These are phyloP conservation scores for Echinarachnius parma DNA, from an alignment of 53 echinoderm and acorn worm species.

Conservation along the genomic window DNA sequence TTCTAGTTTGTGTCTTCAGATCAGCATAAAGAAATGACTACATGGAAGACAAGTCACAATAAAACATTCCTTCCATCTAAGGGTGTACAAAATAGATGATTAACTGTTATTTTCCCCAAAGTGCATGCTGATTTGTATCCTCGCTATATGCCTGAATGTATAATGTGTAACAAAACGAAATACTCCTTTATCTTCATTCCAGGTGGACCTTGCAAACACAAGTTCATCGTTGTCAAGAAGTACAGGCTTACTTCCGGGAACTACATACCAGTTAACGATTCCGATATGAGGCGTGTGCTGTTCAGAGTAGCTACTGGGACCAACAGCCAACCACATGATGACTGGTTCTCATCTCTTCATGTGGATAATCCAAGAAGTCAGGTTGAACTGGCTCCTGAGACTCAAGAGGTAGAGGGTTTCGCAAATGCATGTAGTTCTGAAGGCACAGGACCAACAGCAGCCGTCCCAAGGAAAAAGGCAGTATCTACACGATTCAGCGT, in stretches of 20 bases:
- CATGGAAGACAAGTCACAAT: too few relatives aligned
- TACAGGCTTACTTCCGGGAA: background rate
- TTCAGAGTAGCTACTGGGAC: background rate
- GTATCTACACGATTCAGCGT: too few relatives aligned
- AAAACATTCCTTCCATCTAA: too few relatives aligned
- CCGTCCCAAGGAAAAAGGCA: too few relatives aligned
- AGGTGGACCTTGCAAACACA: slow-evolving; percentile 6
- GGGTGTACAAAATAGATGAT: too few relatives aligned
- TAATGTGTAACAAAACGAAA: background rate
- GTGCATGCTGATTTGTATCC: background rate
- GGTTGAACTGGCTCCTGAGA: background rate
- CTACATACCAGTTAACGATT: background rate
- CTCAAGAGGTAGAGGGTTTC: slow-evolving; percentile 7
- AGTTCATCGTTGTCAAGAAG: slow-evolving; percentile 8
- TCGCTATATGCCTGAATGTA: background rate
- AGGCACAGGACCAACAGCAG: background rate
- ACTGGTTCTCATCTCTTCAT: background rate
- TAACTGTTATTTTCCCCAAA: background rate
- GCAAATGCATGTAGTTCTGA: background rate
- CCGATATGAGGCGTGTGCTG: background rate
- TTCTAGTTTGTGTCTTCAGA: too few relatives aligned
- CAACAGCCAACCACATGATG: background rate
- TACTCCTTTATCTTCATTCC: background rate
- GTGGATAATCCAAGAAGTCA: slow-evolving; percentile 1
- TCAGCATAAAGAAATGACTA: too few relatives aligned